phyloP scores from a whole-genome alignment of 2,797 vertebrate genomes.

The Danio tinwini region DNA sequence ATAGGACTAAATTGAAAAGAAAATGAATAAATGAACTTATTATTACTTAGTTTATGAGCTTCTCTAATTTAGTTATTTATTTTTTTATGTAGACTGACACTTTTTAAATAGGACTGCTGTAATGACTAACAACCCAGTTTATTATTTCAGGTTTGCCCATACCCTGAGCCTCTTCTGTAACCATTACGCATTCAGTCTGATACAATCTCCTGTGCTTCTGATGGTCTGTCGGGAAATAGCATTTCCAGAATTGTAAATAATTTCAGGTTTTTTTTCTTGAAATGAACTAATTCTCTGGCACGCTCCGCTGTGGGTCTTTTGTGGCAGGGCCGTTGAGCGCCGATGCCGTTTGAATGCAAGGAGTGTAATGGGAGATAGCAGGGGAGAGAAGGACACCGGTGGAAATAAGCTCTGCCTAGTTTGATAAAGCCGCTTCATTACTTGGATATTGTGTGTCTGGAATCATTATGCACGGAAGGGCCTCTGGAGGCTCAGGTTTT shows the following conservation, averaged over 20 bases:
- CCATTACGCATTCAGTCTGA: slow-evolving; percentile 40
- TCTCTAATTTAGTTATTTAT: too few species aligned
- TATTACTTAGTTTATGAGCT: too few species aligned
- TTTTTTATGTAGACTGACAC: background rate
- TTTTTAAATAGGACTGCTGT: background rate
- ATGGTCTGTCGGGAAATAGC: slow-evolving; percentile 22
- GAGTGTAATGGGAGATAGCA: slow-evolving; percentile 58
- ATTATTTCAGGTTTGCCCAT: background rate
- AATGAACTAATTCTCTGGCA: slow-evolving; percentile 46
- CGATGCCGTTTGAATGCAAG: slow-evolving; percentile 46
- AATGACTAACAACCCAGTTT: background rate
- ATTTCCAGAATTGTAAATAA: slow-evolving; percentile 45
- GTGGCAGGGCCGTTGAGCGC: slow-evolving; percentile 38
- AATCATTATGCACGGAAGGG: slow-evolving; percentile 80
- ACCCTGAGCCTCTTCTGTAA: background rate
- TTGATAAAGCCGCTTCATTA: slow-evolving; percentile 82
- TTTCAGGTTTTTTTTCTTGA: slow-evolving; percentile 44
- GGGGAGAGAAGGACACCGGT: slow-evolving; percentile 62
- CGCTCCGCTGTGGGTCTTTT: slow-evolving; percentile 65
- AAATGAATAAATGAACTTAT: too few species aligned
- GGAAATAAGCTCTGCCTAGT: slow-evolving; percentile 76
- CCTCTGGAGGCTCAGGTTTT: slow-evolving; percentile 77
- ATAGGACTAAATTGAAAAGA: too few species aligned
- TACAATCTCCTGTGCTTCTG: slow-evolving; percentile 29
- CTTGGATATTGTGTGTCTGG: slow-evolving; percentile 78